Base-by-base conservation (phyloP, 1,140 invertebrate species). In the Chelonus insularis region DNA sequence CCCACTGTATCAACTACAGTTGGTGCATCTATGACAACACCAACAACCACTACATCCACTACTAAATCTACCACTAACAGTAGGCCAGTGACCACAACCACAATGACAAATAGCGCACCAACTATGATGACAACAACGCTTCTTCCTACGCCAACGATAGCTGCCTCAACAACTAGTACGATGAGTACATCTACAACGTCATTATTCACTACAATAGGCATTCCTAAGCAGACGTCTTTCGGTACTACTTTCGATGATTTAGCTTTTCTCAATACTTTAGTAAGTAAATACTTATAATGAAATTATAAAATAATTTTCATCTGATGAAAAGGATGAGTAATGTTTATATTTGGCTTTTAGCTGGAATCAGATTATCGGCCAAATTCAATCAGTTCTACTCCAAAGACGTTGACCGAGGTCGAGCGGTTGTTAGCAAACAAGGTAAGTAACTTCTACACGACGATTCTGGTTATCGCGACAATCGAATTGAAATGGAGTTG, bases 181-280 rank as follows among this genome's bases (percentile, higher is more conserved):
- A 34, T 58, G 14, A 47, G 36, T 16, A 41, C 54, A 60, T 43
- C 25, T 36, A 52, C 41, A 34, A 50, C 48, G 43, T 25, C 56
- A 21, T 41, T 60, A 41, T 41, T 51, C 14, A 64, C 51, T 6
- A 63, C 58, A 6, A 37, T 16, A 5, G 70, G 71, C 20, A 29
- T 51, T 1, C 64, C 56, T n/a, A 71, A 70, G 18, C 70, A 72
- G 23, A 76, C 76, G 37, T 57, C 71, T 12, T 82, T 82, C 62
- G 80, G 80, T 3, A 72, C 73, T 1, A 74, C 75, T 2, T 80
- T 72, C 43, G 72, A 79, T 14, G 80, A 82, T 61, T 51, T 82
- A 25, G 73, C 72, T 29, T 79, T 82, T 39, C 54, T 82, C 16
- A 82, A 82, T 64, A 74, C 78, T 41, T 67, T 82, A 74, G 80